A percentile compares a stretch with the other conserved stretches of the same genome.
phyloP scores from a whole-genome alignment of 1,140 invertebrate species.

The Acromyrmex heyeri region DNA sequence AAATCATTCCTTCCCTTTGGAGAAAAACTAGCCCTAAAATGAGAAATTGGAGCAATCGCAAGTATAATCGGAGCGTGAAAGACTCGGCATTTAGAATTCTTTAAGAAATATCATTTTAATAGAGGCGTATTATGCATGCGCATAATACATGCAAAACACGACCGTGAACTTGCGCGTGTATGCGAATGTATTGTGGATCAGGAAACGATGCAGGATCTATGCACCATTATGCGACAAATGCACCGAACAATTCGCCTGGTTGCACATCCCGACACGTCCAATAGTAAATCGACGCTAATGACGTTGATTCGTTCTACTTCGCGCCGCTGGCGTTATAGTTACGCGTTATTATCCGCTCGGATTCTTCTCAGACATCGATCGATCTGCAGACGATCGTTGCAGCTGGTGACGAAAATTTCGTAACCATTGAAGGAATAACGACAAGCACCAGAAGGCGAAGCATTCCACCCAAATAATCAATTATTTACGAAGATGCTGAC shows the following conservation, averaged over 20 bases:
- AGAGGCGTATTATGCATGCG: neutral
- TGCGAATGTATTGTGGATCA: neutral
- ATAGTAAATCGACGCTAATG: slow-evolving; percentile 75
- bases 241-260: slow-evolving; percentile 46
- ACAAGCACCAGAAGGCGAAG: slow-evolving; percentile 1
- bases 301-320: slow-evolving; percentile 79
- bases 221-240: slow-evolving; percentile 68
- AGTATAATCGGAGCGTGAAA: neutral
- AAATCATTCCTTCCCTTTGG: no score
- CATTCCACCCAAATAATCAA: slow-evolving; percentile 5
- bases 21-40: neutral
- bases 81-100: slow-evolving; percentile 32
- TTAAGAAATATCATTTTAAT: slow-evolving; percentile 69
- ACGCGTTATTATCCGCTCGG: slow-evolving; percentile 59
- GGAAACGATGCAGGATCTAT: slow-evolving; percentile 51
- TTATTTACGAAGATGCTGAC: slow-evolving; percentile 29
- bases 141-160: slow-evolving; percentile 58
- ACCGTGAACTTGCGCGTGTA: slow-evolving; percentile 11
- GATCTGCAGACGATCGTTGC: slow-evolving; percentile 67
- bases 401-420: slow-evolving; percentile 70
- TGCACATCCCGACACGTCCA: slow-evolving; percentile 64
- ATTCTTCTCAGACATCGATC: slow-evolving; percentile 56
- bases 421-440: slow-evolving; percentile 26
- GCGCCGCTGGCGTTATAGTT: slow-evolving; percentile 53
- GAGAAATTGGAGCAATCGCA: neutral